Conservation (phyloP, 2,797 vertebrate species). For the Pseudomugil tenellus region DNA sequence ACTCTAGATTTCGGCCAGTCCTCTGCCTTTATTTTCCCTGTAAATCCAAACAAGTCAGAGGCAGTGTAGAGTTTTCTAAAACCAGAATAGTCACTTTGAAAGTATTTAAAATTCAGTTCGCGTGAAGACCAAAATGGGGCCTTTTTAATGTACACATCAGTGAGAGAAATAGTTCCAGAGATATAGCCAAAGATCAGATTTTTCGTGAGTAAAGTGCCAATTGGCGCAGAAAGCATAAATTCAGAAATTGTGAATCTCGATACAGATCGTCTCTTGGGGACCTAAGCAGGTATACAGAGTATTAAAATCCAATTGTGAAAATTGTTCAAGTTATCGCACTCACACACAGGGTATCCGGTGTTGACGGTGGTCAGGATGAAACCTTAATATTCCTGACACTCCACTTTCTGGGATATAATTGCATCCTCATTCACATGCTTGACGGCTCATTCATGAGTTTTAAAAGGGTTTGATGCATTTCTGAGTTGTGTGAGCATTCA, state of each 20-base stretch:
- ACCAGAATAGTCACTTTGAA: constrained; percentile 21
- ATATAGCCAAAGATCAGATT: too few relatives aligned
- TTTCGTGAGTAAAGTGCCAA: too few relatives aligned
- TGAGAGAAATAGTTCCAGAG: too few relatives aligned
- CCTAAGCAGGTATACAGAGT: too few relatives aligned
- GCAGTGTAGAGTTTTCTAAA: constrained; percentile 35
- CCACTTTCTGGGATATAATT: too few relatives aligned
- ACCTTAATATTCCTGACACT: too few relatives aligned
- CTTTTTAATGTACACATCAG: constrained; percentile 20
- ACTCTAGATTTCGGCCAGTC: constrained; percentile 18
- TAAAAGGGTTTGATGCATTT: constrained; percentile 3
- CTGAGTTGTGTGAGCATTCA: constrained; percentile 18
- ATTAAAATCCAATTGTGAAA: too few relatives aligned
- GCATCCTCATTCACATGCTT: not conserved
- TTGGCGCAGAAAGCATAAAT: constrained; percentile 7
- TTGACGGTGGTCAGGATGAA: too few relatives aligned
- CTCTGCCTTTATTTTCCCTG: constrained; percentile 28
- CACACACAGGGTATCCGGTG: too few relatives aligned
- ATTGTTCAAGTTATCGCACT: too few relatives aligned
- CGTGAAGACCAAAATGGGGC: constrained; percentile 14
- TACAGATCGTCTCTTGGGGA: too few relatives aligned
- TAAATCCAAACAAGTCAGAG: constrained; percentile 44
- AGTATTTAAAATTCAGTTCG: constrained; percentile 34
- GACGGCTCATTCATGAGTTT: constrained; percentile 28
- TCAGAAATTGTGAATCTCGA: too few relatives aligned